A percentile compares a stretch with the other conserved stretches of the same genome.
Conservation (phyloP, 2,797 vertebrate species). For the Taeniopygia guttata region DNA sequence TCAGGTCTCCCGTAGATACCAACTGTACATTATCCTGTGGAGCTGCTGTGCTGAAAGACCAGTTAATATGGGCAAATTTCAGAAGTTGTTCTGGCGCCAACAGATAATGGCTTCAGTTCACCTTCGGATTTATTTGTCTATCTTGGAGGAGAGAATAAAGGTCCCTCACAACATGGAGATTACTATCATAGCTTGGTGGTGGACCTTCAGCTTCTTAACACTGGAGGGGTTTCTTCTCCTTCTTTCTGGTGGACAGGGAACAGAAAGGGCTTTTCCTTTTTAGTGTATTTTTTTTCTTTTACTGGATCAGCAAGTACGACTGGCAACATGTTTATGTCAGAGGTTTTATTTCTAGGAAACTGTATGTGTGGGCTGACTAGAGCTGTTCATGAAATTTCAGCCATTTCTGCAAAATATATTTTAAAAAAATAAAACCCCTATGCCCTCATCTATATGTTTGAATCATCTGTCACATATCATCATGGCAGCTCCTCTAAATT, state of each 20-base stretch:
- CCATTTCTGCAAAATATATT: background rate
- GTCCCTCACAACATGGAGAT: background rate
- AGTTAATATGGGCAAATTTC: background rate
- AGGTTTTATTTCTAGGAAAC: background rate
- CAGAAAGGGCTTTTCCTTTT: background rate
- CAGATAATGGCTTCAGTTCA: background rate
- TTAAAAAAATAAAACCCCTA: background rate
- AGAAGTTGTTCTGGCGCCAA: background rate
- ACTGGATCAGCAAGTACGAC: background rate
- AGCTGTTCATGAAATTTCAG: background rate
- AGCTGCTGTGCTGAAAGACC: background rate
- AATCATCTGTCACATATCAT: background rate
- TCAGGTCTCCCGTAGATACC: background rate
- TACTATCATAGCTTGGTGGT: background rate
- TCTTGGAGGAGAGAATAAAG: background rate
- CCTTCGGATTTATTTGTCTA: background rate
- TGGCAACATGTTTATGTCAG: background rate
- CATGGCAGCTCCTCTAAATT: background rate
- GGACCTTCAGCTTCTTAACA: background rate
- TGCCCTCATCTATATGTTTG: background rate
- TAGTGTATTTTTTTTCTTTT: background rate
- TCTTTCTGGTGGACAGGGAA: background rate
- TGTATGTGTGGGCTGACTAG: background rate
- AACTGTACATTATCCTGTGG: background rate
- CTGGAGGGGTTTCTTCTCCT: background rate